Evolutionary conservation across 1,140 invertebrate species (phyloP), one percentile per base, ranked within the genome.

Genomic region (Lepidurus couesii): DNA sequence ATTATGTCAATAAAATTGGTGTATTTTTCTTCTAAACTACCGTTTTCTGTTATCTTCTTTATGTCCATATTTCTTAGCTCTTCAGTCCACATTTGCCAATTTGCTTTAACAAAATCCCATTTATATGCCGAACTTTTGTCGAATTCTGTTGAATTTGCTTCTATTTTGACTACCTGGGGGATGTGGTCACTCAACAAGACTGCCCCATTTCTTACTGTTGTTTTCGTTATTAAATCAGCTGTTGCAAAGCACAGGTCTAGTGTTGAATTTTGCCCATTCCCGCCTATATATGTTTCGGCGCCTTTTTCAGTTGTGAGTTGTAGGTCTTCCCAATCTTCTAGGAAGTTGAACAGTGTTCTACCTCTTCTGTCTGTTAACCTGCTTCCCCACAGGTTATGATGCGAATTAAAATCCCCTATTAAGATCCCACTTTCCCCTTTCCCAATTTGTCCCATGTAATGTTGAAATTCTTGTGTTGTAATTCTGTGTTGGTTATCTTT

Each of bases 131-230:
- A 47, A 5, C 45, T 47, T 3, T 47, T n/a, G n/a, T n/a, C n/a
- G n/a, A n/a, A n/a, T 47, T 3, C 6, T 47, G 10, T 47, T 47
- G 45, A 2, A 7, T 47, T 47, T 47, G 45, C 1, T 47, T 34
- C 34, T 47, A 47, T 47, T 8, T 11, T 47, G 10, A 47, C 45
- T 47, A 47, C 10, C 45, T 47, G 45, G 1, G 45, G 45, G 3
- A 47, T 47, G 45, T 47, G 45, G 45, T 47, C 45, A 5, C 45
- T 47, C 45, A 47, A 5, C 10, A 47, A 5, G 1, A 16, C 45
- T 47, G 45, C 45, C 45, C 45, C 45, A 47, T 47, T 47, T 47
- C 45, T 47, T 47, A 47, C 45, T 47, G 45, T 47, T 47, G 45
- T 47, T 47, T 47, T 47, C 10, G 45, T 47, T 47, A 47, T 8